Evolutionary conservation across 2,888 invertebrate species (phyloP).

Genomic region (Lasioglossum malachurum): DNA sequence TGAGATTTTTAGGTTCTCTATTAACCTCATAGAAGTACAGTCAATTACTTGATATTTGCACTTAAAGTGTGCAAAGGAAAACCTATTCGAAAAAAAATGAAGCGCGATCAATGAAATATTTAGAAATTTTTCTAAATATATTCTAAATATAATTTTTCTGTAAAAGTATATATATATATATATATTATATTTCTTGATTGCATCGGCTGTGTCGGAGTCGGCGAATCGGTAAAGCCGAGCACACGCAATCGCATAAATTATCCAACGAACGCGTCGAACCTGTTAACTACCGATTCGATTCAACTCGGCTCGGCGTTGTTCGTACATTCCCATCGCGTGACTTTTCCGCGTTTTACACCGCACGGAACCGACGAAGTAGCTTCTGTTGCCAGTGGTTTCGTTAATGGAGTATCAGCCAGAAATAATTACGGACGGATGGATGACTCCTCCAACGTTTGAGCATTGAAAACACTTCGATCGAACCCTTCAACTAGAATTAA

Average conservation of each 20-base stretch:
- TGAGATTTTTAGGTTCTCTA: not conserved
- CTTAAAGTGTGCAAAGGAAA: not conserved
- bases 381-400: conserved; percentile 31
- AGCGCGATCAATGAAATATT: not conserved
- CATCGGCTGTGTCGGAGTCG: not conserved
- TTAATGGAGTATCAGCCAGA: conserved; percentile 41
- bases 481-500: not conserved
- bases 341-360: conserved; percentile 53
- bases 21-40: not conserved
- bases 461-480: not conserved
- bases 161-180: no score
- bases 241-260: conserved; percentile 45
- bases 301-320: conserved; percentile 13
- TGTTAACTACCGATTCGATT: conserved; percentile 54
- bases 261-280: conserved; percentile 40
- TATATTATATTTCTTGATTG: no score
- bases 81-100: not conserved
- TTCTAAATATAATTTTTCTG: no score
- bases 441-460: conserved; percentile 1
- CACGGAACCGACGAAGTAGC: conserved; percentile 15
- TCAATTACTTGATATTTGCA: not conserved
- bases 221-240: conserved; percentile 1
- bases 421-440: conserved; percentile 32
- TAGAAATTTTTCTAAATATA: not conserved
- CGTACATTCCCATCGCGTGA: conserved; percentile 53